Evolutionary conservation across 2,888 invertebrate species (phyloP), one percentile per base, ranked within the genome.

Genomic region (Amorpha juglandis): DNA sequence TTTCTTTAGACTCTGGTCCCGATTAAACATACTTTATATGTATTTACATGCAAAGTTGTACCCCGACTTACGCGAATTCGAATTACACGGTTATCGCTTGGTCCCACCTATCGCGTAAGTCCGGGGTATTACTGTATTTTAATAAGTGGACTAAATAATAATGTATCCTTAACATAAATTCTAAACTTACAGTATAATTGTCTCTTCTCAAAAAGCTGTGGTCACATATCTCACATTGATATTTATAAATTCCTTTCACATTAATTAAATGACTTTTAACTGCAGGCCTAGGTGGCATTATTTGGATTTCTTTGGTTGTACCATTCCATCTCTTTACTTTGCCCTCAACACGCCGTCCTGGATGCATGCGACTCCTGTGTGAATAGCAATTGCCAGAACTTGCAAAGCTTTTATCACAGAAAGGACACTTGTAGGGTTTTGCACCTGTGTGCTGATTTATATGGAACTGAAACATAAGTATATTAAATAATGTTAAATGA

Each of bases 401-500:
- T 53, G 96, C 95, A 81, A 96, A 96, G 65, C 95, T 92, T 84
- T 96, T 96, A 0, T 96, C 95, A 85, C 96, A 96, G 78, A 95
- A 96, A 42, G 96, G 96, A 82, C 96, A 96, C 84, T 95, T 94
- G 84, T 96, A 96, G 33, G 96, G 96, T 77, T 95, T 94, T 6
- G 94, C 95, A 62, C 96, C 96, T n/a, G 96, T 96, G 78, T 96
- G 96, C 78, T 96, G 96, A 82, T 96, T 96, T 78, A 96, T 95
- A 80, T 96, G 96, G 82, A 96, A 96, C 95, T 95, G 87, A 68
- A 94, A 93, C 27, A 55, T 9, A 38, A 35, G 16, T 38, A 38
- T 9, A 38, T 7, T 38, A 38, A 38, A 9, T 38, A 27, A 27
- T 27, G 4, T 27, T 27, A 27, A 27, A 27, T 27, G 27, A 27